phyloP scores from a whole-genome alignment of 2,113 vertebrate species.

The Anhinga anhinga region DNA sequence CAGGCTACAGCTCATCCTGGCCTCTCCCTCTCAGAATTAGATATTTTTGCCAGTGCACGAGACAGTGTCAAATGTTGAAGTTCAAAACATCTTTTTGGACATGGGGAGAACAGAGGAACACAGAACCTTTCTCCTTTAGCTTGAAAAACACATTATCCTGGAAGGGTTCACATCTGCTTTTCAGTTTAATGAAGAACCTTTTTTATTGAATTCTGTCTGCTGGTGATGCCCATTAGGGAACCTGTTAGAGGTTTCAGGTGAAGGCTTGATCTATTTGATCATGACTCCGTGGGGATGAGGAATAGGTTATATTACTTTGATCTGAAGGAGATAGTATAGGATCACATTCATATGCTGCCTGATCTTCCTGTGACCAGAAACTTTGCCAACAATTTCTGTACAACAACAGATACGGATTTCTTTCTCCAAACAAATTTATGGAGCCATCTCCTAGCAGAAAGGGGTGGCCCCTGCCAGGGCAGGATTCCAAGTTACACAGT shows the following conservation, averaged over 20 bases:
- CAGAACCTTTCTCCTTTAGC: not conserved
- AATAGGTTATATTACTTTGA: not conserved
- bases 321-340: not conserved
- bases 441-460: not conserved
- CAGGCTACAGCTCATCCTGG: not conserved
- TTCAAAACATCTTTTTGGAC: not conserved
- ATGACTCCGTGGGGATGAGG: not conserved
- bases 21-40: not conserved
- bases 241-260: not conserved
- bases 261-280: not conserved
- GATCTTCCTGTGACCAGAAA: not conserved
- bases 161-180: not conserved
- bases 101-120: not conserved
- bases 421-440: not conserved
- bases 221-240: not conserved
- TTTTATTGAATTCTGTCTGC: not conserved
- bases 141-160: not conserved
- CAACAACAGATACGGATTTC: not conserved
- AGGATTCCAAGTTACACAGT: not conserved
- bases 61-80: not conserved
- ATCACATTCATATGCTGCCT: not conserved
- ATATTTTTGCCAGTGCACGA: not conserved
- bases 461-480: not conserved
- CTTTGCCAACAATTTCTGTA: not conserved
- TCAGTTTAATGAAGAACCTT: not conserved